Base-by-base conservation (phyloP, 2,888 invertebrate genomes). In the Electrophaes corylata region DNA sequence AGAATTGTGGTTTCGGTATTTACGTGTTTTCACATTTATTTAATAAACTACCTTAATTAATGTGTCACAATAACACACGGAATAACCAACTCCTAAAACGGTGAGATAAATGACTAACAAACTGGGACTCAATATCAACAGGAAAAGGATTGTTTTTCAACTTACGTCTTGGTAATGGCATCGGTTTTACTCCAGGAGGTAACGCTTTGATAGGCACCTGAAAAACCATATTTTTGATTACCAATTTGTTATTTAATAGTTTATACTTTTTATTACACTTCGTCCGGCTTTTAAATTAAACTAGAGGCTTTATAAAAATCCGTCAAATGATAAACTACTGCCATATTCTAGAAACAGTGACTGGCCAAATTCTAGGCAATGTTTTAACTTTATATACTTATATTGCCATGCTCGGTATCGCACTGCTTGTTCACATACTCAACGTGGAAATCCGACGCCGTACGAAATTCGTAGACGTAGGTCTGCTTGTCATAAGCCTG, bases 141-240 rank as follows among this genome's bases (percentile, higher is more conserved):
- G 57, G 47, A 57, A 41, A 40, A 19, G 52, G n/a, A 11, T 39
- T 23, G 16, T 8, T 16, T 1, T 16, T 26, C 2, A 18, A 80
- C 88, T 86, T 72, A 91, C 91, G 67, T 69, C 89, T 74, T 0
- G 88, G 86, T 52, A 92, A 66, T 4, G 91, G 91, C 39, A 91
- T 59, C 0, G 91, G 84, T 59, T 83, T 88, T 1, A 92, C 78
- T 54, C 92, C 92, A 0, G 92, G 91, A 1, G 92, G 92, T 20
- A 92, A 66, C 0, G 86, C 69, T 69, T 78, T 83, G 3, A 88
- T 73, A 1, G 88, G 84, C 23, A 91, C 82, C 90, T 91, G 75
- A 5, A 72, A 41, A 78, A 60, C 23, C 10, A 46, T 49, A 23
- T 5, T 31, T 18, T 20, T 10, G 0, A 35, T 35, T 2, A 35